Evolutionary conservation across 2,113 vertebrate genomes (phyloP).

Genomic region (Prochilodus magdalenae): DNA sequence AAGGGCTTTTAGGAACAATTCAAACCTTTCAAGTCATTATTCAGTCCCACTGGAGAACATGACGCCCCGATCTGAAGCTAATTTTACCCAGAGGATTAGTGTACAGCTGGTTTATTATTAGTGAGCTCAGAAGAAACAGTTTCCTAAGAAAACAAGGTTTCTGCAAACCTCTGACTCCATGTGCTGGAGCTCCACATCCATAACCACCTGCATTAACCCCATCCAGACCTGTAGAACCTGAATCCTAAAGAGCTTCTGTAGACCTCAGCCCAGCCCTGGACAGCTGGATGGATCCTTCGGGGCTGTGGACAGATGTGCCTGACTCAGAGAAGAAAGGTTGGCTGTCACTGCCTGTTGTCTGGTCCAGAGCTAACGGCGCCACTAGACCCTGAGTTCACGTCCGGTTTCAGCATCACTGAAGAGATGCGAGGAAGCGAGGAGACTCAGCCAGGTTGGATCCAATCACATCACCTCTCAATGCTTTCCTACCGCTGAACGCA

Average conservation of each 20-base stretch:
- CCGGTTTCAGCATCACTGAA: constrained; percentile 4
- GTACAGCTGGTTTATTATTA: too few species aligned
- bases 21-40: too few species aligned
- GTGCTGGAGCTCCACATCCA: neutral
- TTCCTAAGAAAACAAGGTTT: too few species aligned
- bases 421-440: constrained; percentile 1
- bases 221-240: neutral
- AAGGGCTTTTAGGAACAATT: too few species aligned
- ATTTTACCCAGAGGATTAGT: too few species aligned
- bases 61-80: too few species aligned
- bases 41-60: too few species aligned
- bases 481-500: neutral
- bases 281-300: neutral
- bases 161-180: too few species aligned
- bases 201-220: neutral
- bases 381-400: constrained; percentile 8
- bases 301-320: constrained; percentile 13
- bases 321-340: constrained; percentile 38
- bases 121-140: too few species aligned
- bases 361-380: neutral
- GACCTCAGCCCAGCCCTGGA: neutral
- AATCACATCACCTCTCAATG: constrained; percentile 9
- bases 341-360: constrained; percentile 35
- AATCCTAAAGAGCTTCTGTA: neutral
- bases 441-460: neutral